phyloP scores from a whole-genome alignment of 2,888 invertebrate genomes.

The Parnassius orleans region DNA sequence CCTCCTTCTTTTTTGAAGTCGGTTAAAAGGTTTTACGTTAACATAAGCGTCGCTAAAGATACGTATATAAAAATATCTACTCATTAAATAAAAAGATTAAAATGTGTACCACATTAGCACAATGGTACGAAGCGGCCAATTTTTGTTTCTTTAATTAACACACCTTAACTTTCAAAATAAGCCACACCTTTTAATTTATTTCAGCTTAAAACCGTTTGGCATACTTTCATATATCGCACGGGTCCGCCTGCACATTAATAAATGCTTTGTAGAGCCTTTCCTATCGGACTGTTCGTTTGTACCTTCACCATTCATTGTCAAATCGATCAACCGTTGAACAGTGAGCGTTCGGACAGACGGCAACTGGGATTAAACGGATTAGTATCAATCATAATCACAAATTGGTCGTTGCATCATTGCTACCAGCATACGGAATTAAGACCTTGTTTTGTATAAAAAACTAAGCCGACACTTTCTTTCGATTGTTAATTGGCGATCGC shows the following conservation, averaged over 20 bases:
- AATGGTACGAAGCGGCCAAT: conserved; percentile 1
- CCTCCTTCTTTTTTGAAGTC: too few relatives aligned
- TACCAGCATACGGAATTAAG: conserved; percentile 50
- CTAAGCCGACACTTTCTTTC: conserved; percentile 32
- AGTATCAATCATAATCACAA: conserved; percentile 72
- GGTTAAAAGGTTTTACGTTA: too few relatives aligned
- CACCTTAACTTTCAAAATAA: conserved; percentile 20
- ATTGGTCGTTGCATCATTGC: conserved; percentile 64
- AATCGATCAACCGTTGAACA: conserved; percentile 38
- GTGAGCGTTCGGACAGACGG: conserved; percentile 53
- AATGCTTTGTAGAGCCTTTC: conserved; percentile 19
- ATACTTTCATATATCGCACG: conserved; percentile 16
- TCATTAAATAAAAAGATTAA: conserved; percentile 9
- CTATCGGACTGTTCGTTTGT: conserved; percentile 13
- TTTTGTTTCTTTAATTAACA: conserved; percentile 15
- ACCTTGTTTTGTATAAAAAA: conserved; percentile 27
- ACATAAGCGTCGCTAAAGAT: conserved; percentile 11
- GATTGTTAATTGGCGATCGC: conserved; percentile 40
- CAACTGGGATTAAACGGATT: conserved; percentile 66
- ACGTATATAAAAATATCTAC: not conserved
- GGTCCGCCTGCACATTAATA: conserved; percentile 17
- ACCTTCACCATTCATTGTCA: conserved; percentile 32
- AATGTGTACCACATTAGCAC: conserved; percentile 5
- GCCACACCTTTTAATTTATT: conserved; percentile 23
- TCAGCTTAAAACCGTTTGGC: conserved; percentile 21